Conservation (phyloP, 2,888 invertebrate species). For the Callimorpha dominula region DNA sequence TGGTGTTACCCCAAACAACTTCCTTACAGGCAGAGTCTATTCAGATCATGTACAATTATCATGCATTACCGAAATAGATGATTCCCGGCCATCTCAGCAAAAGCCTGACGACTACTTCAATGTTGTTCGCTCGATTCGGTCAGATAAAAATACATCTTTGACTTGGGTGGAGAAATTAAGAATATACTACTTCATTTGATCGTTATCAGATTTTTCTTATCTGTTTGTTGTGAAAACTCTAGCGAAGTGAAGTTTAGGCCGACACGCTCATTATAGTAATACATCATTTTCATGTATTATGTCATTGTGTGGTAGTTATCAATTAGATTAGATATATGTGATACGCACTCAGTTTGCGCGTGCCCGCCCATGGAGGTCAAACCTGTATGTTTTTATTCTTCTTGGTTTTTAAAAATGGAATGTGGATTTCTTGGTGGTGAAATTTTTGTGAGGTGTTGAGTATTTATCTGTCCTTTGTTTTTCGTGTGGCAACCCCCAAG, state of each 20-base stretch:
- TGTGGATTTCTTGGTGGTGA: background rate
- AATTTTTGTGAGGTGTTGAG: background rate
- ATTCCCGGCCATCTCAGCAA: too few relatives aligned
- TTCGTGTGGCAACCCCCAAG: too few relatives aligned
- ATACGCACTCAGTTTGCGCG: slow-evolving; percentile 37
- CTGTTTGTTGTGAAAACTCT: slow-evolving; percentile 5
- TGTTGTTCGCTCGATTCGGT: background rate
- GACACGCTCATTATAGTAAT: slow-evolving; percentile 13
- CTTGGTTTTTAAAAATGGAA: slow-evolving; percentile 5
- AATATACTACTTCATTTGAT: background rate
- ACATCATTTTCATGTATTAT: slow-evolving; percentile 20
- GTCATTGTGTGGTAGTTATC: slow-evolving; percentile 45
- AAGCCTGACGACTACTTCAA: background rate
- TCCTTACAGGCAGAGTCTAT: too few relatives aligned
- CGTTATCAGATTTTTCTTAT: slow-evolving; percentile 3
- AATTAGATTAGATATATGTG: slow-evolving; percentile 48
- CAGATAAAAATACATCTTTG: background rate
- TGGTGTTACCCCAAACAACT: too few relatives aligned
- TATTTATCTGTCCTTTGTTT: background rate
- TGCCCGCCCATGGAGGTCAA: slow-evolving; percentile 52
- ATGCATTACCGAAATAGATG: background rate
- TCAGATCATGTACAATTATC: too few relatives aligned
- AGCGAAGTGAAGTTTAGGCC: slow-evolving; percentile 4
- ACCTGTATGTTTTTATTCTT: slow-evolving; percentile 41
- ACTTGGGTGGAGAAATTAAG: background rate